Evolutionary conservation across 2,113 vertebrate genomes (phyloP), one percentile per base, ranked within the genome.

Genomic region (Cacatua alba): DNA sequence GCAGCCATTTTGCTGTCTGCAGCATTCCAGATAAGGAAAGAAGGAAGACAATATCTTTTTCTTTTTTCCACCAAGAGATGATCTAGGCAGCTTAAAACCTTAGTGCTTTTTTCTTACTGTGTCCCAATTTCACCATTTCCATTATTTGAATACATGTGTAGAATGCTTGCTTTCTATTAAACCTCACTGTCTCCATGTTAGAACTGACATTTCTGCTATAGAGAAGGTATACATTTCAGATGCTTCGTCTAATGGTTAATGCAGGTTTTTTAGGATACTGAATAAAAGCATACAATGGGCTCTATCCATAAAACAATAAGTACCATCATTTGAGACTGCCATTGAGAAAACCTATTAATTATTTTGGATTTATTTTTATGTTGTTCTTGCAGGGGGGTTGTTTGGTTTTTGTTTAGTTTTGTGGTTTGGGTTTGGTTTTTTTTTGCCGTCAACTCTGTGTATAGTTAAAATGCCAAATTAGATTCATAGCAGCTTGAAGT

Each of bases 71-170:
- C 87, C 94, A 91, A 97, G 89, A 98, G 95, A 95, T 97, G 91
- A 96, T 96, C 85, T 98, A 98, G 99, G 98, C 98, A 99, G 99
- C 99, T 99, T 98, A 97, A 98, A 98, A 98, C 96, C 94, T 97
- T 97, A 97, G 96, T 96, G 98, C 97, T 98, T 98, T 96, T 97
- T 97, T 98, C 92, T 97, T 98, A 98, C 97, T 95, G 96, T 97
- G 98, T 98, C 97, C 92, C 93, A 89, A 95, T 88, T 97, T 97
- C 97, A 93, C 26, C 94, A 94, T 90, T 96, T 95, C 68, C 91
- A 97, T 96, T 97, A 92, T 97, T 95, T 94, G 90, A 97, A 90
- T 96, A 88, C 97, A 86, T 95, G 77, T 97, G 91, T 98, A 98
- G 97, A 95, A 88, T 51, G 82, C 88, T 97, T 24, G 89, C 95